phyloP scores from a whole-genome alignment of 1,140 invertebrate genomes.

The Magallana gigas region DNA sequence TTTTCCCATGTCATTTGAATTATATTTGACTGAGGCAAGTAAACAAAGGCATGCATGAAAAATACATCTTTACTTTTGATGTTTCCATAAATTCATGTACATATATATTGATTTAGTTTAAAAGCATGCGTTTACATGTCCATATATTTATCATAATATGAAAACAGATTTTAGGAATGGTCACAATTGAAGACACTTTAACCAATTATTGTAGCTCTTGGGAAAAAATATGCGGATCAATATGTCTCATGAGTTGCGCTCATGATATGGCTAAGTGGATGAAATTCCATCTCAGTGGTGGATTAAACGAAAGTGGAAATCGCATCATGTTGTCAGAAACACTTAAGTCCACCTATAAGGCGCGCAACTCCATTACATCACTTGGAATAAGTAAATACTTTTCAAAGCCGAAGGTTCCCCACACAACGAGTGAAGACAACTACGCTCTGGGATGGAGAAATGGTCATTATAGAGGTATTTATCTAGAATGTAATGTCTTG shows the following conservation, averaged over 20 bases:
- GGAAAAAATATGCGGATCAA: constrained; percentile 44
- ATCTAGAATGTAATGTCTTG: neutral
- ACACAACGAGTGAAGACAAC: constrained; percentile 45
- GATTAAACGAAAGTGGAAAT: constrained; percentile 48
- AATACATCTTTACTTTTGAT: too few relatives aligned
- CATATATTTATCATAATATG: too few relatives aligned
- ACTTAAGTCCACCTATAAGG: constrained; percentile 39
- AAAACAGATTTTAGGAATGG: too few relatives aligned
- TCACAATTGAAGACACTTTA: too few relatives aligned
- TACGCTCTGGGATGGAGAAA: constrained; percentile 59
- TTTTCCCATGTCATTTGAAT: too few relatives aligned
- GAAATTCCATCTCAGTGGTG: constrained; percentile 57
- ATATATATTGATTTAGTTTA: neutral
- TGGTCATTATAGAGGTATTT: constrained; percentile 59
- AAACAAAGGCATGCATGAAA: too few relatives aligned
- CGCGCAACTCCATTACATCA: constrained; percentile 44
- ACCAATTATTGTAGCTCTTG: neutral
- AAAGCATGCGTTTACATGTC: too few relatives aligned
- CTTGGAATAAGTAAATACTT: constrained; percentile 50
- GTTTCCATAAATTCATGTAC: neutral
- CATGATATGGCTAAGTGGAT: constrained; percentile 61
- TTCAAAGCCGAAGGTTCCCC: constrained; percentile 51
- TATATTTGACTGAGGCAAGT: too few relatives aligned
- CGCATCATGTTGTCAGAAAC: constrained; percentile 35
- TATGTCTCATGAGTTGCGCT: constrained; percentile 56